phyloP scores from a whole-genome alignment of 2,888 invertebrate genomes.

The Adela reaumurella region DNA sequence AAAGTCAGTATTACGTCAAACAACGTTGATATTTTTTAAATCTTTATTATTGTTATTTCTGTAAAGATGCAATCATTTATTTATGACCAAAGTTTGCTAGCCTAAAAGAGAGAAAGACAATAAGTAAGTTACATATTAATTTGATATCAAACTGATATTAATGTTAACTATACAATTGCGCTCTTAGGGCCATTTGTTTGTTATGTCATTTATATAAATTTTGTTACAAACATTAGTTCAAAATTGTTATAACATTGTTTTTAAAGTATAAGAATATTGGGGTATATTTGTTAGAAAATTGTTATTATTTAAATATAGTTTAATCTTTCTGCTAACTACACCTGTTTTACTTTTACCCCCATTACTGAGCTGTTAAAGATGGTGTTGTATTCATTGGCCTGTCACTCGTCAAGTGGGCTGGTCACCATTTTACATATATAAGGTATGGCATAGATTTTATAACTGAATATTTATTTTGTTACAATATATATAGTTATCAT shows the following conservation, averaged over 20 bases:
- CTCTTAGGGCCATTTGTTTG: not conserved
- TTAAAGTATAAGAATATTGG: not conserved
- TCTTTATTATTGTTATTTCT: not conserved
- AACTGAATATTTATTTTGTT: too few relatives aligned
- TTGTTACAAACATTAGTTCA: not conserved
- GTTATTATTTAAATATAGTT: not conserved
- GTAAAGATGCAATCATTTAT: not conserved
- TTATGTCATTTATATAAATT: not conserved
- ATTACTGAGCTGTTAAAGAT: too few relatives aligned
- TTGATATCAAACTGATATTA: not conserved
- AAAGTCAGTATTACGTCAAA: slow-evolving; percentile 48
- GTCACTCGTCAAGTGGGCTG: too few relatives aligned
- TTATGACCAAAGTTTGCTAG: not conserved
- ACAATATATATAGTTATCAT: too few relatives aligned
- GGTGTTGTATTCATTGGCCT: too few relatives aligned
- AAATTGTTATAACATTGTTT: not conserved
- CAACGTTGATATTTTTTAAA: not conserved
- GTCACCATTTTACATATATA: too few relatives aligned
- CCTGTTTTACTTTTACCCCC: not conserved
- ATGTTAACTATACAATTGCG: not conserved
- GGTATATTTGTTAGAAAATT: not conserved
- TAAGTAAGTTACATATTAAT: not conserved
- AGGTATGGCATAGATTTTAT: too few relatives aligned
- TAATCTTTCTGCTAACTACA: not conserved
- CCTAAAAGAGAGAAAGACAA: not conserved